Percentiles rank a stretch among this genome's conserved stretches.
phyloP scores from a whole-genome alignment of 2,113 vertebrate species.

The Mastomys coucha region DNA sequence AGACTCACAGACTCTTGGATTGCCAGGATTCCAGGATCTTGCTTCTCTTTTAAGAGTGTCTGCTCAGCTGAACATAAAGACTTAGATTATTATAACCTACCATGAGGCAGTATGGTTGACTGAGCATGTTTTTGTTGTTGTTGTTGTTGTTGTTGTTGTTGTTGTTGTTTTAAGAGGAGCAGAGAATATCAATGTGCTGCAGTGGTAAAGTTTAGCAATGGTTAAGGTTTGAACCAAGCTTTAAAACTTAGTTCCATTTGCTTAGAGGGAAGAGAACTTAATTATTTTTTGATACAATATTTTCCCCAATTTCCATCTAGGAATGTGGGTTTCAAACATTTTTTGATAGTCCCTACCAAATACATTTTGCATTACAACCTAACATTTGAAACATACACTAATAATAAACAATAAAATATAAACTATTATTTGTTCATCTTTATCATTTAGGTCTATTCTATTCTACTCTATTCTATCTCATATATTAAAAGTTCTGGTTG shows the following conservation, averaged over 20 bases:
- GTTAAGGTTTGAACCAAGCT: neutral
- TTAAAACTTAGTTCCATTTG: conserved; percentile 7
- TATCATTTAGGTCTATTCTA: neutral
- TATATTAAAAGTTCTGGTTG: neutral
- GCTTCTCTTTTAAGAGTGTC: neutral
- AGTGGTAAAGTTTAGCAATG: neutral
- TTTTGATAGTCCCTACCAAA: neutral
- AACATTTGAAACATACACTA: neutral
- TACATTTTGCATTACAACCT: conserved; percentile 17
- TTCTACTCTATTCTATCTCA: neutral
- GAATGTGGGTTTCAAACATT: neutral
- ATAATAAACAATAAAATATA: neutral
- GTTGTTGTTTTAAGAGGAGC: neutral
- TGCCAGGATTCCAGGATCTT: neutral
- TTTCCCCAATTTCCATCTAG: neutral
- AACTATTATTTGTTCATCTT: neutral
- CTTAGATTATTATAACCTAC: neutral
- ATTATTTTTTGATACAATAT: neutral
- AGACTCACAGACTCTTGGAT: neutral
- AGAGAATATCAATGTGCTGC: neutral
- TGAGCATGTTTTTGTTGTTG: neutral
- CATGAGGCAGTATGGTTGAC: neutral
- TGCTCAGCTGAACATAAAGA: neutral
- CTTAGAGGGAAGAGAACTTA: neutral
- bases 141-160: no score